Evolutionary conservation across 2,797 vertebrate genomes (phyloP), one percentile per base, ranked within the genome.

Genomic region (Taenioides sp.): DNA sequence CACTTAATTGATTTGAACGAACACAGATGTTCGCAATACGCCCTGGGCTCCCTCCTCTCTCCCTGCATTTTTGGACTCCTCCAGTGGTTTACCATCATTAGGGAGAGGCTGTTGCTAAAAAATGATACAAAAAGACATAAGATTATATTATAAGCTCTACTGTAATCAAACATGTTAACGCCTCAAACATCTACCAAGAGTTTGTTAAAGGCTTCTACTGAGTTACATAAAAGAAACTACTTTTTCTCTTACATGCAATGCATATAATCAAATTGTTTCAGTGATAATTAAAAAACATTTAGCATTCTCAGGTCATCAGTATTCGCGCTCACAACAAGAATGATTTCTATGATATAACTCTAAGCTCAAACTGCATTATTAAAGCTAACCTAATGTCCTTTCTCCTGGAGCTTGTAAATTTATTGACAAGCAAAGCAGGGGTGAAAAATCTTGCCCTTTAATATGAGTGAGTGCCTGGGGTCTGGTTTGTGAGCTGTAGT

Each of bases 21-120:
- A 87, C 73, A 82, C 85, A 86, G 80, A 91, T 84, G 85, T 86
- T 87, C 84, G 82, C 80, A 78, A 87, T 81, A 84, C 70, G 82
- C 85, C 83, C 80, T 17, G 27, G 74, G 75, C 23, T 66, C 16
- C 23, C 72, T 63, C 75, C 71, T 72, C 64, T 67, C 68, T 72
- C 62, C 37, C 52, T 22, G 54, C 82, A 72, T 71, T 70, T 66
- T 70, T 57, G 62, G 68, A 65, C 62, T 58, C 72, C 64, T 80
- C 79, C 70, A 65, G 77, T 37, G 62, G 64, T 74, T 70, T 37
- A 81, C 82, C 70, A 73, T 79, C 80, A 92, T 92, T 71, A 76
- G 93, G 87, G 28, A 54, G 12, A 27, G 55, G 69, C 69, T 59
- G 50, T 70, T 52, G 71, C 70, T 57, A 25, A 22, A 55, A 23